These are phyloP conservation scores for Micromussa lordhowensis DNA, from an alignment of 92 coral and sea anemone genomes.

Conservation along the genomic window DNA sequence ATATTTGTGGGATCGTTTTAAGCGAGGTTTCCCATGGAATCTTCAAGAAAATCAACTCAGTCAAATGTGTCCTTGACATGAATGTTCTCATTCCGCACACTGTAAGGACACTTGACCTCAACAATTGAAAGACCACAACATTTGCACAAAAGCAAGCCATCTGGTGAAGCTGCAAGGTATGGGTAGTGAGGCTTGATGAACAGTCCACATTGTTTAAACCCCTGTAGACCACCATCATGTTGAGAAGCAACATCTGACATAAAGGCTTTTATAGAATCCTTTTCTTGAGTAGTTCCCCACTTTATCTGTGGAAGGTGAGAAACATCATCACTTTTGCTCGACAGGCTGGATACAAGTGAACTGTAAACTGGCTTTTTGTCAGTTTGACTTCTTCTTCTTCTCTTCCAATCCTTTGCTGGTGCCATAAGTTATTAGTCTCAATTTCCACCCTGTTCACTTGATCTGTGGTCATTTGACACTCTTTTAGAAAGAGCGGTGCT, in stretches of 20 bases:
- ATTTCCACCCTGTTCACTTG: constrained; percentile 61
- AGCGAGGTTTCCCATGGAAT: constrained; percentile 58
- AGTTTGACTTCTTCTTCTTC: no score
- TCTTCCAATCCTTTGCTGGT: constrained; percentile 5
- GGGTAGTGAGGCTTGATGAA: constrained; percentile 16
- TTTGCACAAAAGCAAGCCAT: no score
- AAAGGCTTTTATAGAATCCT: constrained; percentile 69
- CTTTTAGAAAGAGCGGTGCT: constrained; percentile 22
- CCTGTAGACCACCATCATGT: no score
- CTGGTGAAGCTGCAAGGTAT: no score
- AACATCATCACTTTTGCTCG: constrained; percentile 33
- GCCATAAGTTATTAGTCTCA: constrained; percentile 41
- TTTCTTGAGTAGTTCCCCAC: constrained; percentile 53
- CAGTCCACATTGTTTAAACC: no score
- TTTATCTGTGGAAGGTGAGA: constrained; percentile 53
- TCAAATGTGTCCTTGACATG: no score
- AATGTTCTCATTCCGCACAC: constrained; percentile 32
- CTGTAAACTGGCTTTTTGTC: no score
- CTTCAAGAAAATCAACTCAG: no score
- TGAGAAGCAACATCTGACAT: no score
- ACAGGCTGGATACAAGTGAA: no score
- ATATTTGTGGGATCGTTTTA: constrained; percentile 65
- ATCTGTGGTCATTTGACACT: constrained; percentile 51
- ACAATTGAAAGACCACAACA: not conserved
- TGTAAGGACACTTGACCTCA: constrained; percentile 60